Percentiles rank a stretch among this genome's conserved stretches.
Evolutionary conservation across 2,888 invertebrate species (phyloP).

Genomic region (Caenorhabditis sp.): DNA sequence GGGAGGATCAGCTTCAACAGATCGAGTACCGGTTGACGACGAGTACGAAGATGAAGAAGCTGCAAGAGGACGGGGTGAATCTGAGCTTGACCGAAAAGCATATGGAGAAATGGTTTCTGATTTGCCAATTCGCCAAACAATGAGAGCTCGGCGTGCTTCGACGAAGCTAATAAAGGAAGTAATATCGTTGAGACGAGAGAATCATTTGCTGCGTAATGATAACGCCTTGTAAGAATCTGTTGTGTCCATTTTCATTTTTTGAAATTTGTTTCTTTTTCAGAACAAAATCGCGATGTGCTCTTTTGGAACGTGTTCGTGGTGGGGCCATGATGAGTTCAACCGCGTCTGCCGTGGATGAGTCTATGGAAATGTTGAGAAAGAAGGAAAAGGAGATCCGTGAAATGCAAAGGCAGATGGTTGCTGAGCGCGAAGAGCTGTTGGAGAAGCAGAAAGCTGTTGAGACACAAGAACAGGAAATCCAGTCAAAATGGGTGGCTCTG

Average conservation of each 20-base stretch:
- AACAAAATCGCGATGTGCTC: conserved; percentile 67
- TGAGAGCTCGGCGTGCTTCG: conserved; percentile 50
- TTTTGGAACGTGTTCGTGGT: conserved; percentile 62
- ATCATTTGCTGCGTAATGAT: conserved; percentile 56
- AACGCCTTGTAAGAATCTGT: conserved; percentile 60
- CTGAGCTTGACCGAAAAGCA: conserved; percentile 43
- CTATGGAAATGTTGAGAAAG: conserved; percentile 70
- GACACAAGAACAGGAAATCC: conserved; percentile 53
- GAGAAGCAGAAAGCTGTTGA: conserved; percentile 54
- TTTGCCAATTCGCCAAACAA: conserved; percentile 52
- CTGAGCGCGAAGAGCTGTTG: conserved; percentile 36
- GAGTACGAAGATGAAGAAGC: conserved; percentile 40
- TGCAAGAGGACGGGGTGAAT: conserved; percentile 27
- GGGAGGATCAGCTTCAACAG: conserved; percentile 17
- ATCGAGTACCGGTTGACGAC: conserved; percentile 41
- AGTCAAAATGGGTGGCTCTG: conserved; percentile 58
- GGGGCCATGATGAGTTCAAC: conserved; percentile 51
- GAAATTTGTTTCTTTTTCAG: conserved; percentile 53
- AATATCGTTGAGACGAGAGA: conserved; percentile 56
- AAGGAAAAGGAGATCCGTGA: conserved; percentile 70
- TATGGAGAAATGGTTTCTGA: conserved; percentile 59
- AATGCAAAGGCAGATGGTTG: conserved; percentile 33
- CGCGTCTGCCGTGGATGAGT: conserved; percentile 62
- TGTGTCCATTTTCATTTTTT: no score
- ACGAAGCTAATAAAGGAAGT: conserved; percentile 64